Evolutionary conservation across 2,113 vertebrate genomes (phyloP).

Genomic region (Cromileptes altivelis): DNA sequence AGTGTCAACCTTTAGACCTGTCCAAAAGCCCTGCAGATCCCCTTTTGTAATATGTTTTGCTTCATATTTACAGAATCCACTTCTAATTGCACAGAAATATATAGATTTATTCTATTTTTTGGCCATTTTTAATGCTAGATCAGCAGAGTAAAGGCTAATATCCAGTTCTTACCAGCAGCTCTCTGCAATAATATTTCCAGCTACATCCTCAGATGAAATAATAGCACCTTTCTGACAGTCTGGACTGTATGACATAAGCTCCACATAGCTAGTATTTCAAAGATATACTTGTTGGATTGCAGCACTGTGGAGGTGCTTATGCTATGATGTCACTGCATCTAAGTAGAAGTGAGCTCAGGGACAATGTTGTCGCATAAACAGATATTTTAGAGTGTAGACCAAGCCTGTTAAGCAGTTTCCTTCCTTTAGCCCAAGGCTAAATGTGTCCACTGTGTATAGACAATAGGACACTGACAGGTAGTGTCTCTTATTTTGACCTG

Average conservation of each 20-base stretch:
- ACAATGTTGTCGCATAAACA: slow-evolving; percentile 1
- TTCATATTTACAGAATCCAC: background rate
- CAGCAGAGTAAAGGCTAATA: background rate
- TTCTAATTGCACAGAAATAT: no score
- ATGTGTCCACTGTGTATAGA: slow-evolving; percentile 28
- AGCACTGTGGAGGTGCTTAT: background rate
- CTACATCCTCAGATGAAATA: no score
- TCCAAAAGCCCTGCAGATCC: background rate
- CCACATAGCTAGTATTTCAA: slow-evolving; percentile 4
- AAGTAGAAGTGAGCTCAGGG: background rate
- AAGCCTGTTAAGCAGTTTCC: slow-evolving; percentile 2
- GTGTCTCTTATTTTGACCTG: slow-evolving; percentile 58
- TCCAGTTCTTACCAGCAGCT: background rate
- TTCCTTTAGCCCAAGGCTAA: slow-evolving; percentile 26
- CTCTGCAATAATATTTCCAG: no score
- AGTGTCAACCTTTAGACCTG: background rate
- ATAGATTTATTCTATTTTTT: background rate
- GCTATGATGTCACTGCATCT: background rate
- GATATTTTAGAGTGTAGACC: slow-evolving; percentile 2
- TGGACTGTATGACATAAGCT: background rate
- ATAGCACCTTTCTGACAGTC: background rate
- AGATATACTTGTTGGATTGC: background rate
- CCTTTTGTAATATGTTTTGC: background rate
- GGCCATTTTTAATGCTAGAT: background rate
- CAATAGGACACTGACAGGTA: slow-evolving; percentile 37